Evolutionary conservation across 1,140 invertebrate species (phyloP).

Genomic region (honey bee (Apis mellifera)): DNA sequence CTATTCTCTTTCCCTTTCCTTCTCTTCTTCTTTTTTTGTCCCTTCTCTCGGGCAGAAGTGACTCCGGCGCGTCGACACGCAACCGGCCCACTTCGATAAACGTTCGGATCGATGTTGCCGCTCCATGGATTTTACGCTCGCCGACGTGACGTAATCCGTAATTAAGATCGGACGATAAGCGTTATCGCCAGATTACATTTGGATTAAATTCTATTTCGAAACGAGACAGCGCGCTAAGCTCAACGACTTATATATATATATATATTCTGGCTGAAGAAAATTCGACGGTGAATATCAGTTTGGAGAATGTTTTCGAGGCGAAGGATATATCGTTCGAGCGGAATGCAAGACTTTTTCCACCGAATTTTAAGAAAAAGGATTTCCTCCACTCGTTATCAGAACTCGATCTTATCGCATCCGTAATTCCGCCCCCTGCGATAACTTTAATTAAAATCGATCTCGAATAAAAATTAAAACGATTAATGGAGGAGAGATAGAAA

Average conservation of each 20-base stretch:
- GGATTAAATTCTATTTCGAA: not conserved
- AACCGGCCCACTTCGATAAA: not conserved
- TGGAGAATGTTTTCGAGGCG: not conserved
- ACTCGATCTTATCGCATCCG: not conserved
- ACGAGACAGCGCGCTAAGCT: not conserved
- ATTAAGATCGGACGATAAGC: not conserved
- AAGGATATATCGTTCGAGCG: not conserved
- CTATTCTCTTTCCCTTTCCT: not conserved
- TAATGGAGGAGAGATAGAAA: not conserved
- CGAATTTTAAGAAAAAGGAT: not conserved
- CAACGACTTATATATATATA: not conserved
- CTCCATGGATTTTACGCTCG: not conserved
- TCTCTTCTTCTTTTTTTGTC: not conserved
- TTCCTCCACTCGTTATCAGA: no score
- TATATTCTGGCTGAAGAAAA: not conserved
- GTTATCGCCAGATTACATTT: not conserved
- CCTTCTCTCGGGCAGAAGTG: no score
- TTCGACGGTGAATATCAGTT: not conserved
- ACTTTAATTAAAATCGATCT: not conserved
- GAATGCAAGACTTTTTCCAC: not conserved
- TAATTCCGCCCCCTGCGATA: not conserved
- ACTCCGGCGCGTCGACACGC: not conserved
- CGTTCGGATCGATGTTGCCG: not conserved
- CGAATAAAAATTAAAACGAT: no score
- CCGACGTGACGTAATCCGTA: not conserved